Evolutionary conservation across 2,888 invertebrate genomes (phyloP), one percentile per base, ranked within the genome.

Genomic region (Epinotia ramella): DNA sequence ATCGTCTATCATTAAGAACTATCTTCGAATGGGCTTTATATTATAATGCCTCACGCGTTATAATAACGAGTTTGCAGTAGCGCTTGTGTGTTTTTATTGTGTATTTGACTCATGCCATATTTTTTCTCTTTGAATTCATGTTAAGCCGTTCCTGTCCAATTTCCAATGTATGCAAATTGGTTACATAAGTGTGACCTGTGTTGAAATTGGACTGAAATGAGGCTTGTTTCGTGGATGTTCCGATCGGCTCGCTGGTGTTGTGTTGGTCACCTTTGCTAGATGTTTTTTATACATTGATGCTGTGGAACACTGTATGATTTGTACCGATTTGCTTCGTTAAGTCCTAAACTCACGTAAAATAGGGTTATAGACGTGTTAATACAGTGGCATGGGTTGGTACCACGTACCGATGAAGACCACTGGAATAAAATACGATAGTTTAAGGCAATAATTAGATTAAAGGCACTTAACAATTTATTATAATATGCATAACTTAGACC

Each of bases 401-500:
- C 75, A 78, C 64, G 73, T 78, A 79, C 77, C 79, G 76, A 81
- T 85, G 82, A 83, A 86, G 84, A 88, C 84, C 88, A 86, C 91
- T 91, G 92, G 91, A 90, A 87, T 89, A 86, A 89, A 76, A 89
- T 88, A 86, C 87, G 85, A 83, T 91, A 91, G 88, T 81, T 78
- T 92, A 91, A 93, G 91, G 92, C 92, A 93, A 94, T 94, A 94
- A 93, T 86, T 94, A 94, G 89, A 78, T 67, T 92, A 91, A 92
- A 91, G 78, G 88, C 94, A 94, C 94, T 92, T 93, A 94, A 92
- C 92, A 88, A 86, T 89, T 83, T 90, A 89, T 88, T 90, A 84
- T 90, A 91, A 88, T 87, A 88, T 87, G 89, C 91, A 91, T 94
- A 93, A 94, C 92, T 90, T 94, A 94, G 94, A 94, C 94, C 94